Base-by-base conservation (phyloP, 2,113 vertebrate genomes). In the Ctenomys sociabilis region DNA sequence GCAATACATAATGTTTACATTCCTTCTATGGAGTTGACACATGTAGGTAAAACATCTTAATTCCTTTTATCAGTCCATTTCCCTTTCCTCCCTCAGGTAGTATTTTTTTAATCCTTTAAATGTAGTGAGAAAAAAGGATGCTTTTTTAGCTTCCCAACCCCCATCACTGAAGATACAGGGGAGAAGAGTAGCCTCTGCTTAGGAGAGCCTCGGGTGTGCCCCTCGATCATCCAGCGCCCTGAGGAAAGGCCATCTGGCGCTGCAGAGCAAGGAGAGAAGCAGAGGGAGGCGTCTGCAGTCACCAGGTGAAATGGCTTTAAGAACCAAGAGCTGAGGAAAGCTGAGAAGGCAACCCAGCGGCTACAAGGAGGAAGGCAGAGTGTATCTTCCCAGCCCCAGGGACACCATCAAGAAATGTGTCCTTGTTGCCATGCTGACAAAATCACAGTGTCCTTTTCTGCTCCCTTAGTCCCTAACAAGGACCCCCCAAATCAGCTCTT, bases 401-500 rank as follows among this genome's bases (percentile, higher is more conserved):
- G 88, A 87, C 54, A 37, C 8, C 52, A 2, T 66, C 88, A 68
- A 37, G 82, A 80, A 68, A 88, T 49, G 64, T 49, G n/a, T 84
- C 68, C 66, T 95, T 37, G 78, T 96, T 91, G 96, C 84, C 57
- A 83, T 78, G 86, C 78, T 94, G n/a, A 40, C 88, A 86, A 72
- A 91, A 95, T 89, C 81, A 30, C 68, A 61, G 54, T 83, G 68
- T 70, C 86, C 91, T 83, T 94, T 68, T 90, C 75, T 81, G 84
- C 49, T 97, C 92, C 70, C 37, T 92, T 88, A 75, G 85, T 91
- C 91, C 92, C 88, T 90, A 75, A 96, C 68, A 91, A 95, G 81
- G 95, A 94, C 96, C 97, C 96, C 95, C 84, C 45, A 97, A 92
- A 97, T 94, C 95, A 97, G 95, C 90, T 97, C 92, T 95, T 96